Evolutionary conservation across 2,113 vertebrate species (phyloP).

Genomic region (Albula goreensis): DNA sequence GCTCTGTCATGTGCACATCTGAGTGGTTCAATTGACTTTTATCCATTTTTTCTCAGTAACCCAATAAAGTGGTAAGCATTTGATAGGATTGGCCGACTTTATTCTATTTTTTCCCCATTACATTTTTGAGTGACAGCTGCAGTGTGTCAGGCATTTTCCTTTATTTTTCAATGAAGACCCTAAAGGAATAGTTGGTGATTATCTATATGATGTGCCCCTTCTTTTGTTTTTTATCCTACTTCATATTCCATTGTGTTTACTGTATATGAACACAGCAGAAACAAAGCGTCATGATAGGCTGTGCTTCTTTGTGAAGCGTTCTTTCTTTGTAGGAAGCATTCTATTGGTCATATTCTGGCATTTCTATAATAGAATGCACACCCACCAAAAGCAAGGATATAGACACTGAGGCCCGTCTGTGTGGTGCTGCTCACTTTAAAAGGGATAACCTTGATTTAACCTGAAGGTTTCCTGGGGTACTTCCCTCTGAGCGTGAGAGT

Average conservation of each 20-base stretch:
- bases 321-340: background rate
- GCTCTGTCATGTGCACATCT: background rate
- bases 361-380: background rate
- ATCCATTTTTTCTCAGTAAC: slow-evolving; percentile 2
- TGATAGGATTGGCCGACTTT: background rate
- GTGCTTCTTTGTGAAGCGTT: background rate
- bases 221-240: background rate
- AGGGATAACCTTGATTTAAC: background rate
- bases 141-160: background rate
- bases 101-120: slow-evolving; percentile 1
- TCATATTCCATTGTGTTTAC: background rate
- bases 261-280: background rate
- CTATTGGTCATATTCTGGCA: background rate
- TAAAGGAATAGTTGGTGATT: background rate
- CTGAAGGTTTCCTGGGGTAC: slow-evolving; percentile 21
- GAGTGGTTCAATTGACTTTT: background rate
- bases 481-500: background rate
- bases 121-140: background rate
- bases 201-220: background rate
- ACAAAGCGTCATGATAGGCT: background rate
- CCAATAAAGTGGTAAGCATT: slow-evolving; percentile 4
- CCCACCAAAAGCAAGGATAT: background rate
- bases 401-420: background rate
- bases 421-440: slow-evolving; percentile 17
- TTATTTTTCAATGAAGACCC: background rate